A percentile compares a stretch with the other conserved stretches of the same genome.
Conservation (phyloP, 2,888 invertebrate genomes). For the Tuta absoluta region DNA sequence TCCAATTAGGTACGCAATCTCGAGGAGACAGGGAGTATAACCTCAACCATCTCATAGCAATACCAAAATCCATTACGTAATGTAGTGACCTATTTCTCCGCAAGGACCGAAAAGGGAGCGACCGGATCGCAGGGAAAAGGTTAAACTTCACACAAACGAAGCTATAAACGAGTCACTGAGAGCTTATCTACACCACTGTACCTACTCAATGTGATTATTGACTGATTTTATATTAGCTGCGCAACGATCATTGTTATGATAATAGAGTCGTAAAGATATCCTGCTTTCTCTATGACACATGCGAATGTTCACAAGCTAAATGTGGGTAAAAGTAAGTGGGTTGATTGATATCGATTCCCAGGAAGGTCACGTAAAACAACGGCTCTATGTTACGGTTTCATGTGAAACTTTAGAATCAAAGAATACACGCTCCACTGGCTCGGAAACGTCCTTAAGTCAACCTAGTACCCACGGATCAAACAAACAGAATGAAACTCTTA, state of each 20-base stretch:
- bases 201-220: conserved; percentile 38
- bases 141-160: conserved; percentile 57
- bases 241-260: conserved; percentile 37
- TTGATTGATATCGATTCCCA: conserved; percentile 40
- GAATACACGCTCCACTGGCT: conserved; percentile 55
- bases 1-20: conserved; percentile 30
- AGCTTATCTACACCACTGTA: conserved; percentile 44
- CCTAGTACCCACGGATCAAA: conserved; percentile 18
- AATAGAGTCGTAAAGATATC: conserved; percentile 18
- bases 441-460: conserved; percentile 48
- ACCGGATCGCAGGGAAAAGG: conserved; percentile 53
- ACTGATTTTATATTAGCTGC: conserved; percentile 45
- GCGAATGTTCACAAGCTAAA: conserved; percentile 1
- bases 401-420: conserved; percentile 33
- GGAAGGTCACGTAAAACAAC: conserved; percentile 44
- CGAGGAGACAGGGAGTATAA: conserved; percentile 34
- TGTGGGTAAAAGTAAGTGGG: conserved; percentile 13
- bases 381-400: conserved; percentile 22
- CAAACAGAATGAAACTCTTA: not conserved
- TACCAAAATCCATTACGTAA: conserved; percentile 58
- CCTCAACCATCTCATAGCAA: conserved; percentile 38
- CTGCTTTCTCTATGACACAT: conserved; percentile 12
- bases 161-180: conserved; percentile 34
- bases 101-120: conserved; percentile 38
- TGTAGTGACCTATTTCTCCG: conserved; percentile 55